phyloP scores from a whole-genome alignment of 2,888 invertebrate species.

The Mycalesis mineus region DNA sequence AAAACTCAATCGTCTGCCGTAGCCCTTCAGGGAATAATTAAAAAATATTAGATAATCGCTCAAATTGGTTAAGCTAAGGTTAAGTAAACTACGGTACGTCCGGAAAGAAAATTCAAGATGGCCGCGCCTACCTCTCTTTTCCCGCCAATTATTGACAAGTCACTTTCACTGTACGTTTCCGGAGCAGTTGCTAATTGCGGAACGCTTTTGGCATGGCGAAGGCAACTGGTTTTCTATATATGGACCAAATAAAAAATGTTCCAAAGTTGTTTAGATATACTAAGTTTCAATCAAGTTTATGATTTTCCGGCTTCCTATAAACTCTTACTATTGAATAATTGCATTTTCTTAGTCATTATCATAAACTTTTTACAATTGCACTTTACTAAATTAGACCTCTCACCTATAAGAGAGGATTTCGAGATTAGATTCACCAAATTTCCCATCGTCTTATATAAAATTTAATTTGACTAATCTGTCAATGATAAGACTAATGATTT shows the following conservation, averaged over 20 bases:
- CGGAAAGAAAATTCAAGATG: conserved; percentile 59
- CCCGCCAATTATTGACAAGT: conserved; percentile 54
- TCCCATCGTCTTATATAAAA: too few relatives aligned
- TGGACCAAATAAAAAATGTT: neutral
- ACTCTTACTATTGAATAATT: neutral
- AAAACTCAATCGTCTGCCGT: too few relatives aligned
- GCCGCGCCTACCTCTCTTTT: conserved; percentile 51
- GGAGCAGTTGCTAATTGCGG: conserved; percentile 33
- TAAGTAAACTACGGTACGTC: conserved; percentile 34
- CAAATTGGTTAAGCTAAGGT: too few relatives aligned
- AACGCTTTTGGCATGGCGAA: conserved; percentile 33
- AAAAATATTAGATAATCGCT: too few relatives aligned
- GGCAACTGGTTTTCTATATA: conserved; percentile 30
- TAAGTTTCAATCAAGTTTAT: neutral
- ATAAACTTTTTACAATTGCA: too few relatives aligned
- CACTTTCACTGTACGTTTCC: conserved; percentile 60
- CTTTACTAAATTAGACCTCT: too few relatives aligned
- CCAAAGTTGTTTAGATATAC: conserved; percentile 2
- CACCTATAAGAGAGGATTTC: too few relatives aligned
- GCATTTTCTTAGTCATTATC: too few relatives aligned
- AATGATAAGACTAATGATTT: too few relatives aligned
- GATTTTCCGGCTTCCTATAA: neutral
- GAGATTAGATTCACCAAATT: too few relatives aligned
- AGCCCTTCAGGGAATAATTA: too few relatives aligned
- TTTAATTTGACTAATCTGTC: too few relatives aligned